These are phyloP conservation scores for Caenorhabditis panamensis DNA, from an alignment of 2,888 invertebrate species.

Conservation along the genomic window DNA sequence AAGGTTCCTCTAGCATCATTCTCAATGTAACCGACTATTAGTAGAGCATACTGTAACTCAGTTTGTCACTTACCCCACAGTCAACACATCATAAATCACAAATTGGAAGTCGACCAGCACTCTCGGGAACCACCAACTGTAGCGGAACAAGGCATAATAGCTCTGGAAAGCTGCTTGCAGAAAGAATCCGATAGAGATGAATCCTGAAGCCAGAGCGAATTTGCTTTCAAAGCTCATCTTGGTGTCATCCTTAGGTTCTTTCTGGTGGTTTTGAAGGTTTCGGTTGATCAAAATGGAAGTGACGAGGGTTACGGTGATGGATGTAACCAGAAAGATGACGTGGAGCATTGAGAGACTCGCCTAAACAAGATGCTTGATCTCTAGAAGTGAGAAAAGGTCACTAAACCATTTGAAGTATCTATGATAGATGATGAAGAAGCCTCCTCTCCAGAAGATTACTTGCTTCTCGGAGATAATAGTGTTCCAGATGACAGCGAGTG, in stretches of 20 bases:
- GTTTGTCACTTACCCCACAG: conserved; percentile 30
- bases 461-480: conserved; percentile 37
- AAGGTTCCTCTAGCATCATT: no score
- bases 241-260: not conserved
- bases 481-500: conserved; percentile 24
- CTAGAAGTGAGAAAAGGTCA: no score
- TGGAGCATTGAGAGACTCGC: conserved; percentile 21
- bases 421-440: conserved; percentile 35
- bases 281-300: not conserved
- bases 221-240: not conserved
- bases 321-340: not conserved
- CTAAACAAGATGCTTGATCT: conserved; percentile 2
- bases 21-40: no score
- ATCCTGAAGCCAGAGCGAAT: not conserved
- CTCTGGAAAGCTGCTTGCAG: conserved; percentile 32
- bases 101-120: conserved; percentile 28
- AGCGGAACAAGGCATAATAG: conserved; percentile 32
- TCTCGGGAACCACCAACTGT: conserved; percentile 26
- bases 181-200: conserved; percentile 2
- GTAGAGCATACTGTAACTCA: no score
- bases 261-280: not conserved
- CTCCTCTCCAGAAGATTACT: conserved; percentile 34
- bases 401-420: conserved; percentile 18
- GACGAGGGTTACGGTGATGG: not conserved
- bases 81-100: conserved; percentile 38